These are phyloP conservation scores for Trissoscelio sp. DNA, from an alignment of 2,888 invertebrate genomes.

Conservation along the genomic window DNA sequence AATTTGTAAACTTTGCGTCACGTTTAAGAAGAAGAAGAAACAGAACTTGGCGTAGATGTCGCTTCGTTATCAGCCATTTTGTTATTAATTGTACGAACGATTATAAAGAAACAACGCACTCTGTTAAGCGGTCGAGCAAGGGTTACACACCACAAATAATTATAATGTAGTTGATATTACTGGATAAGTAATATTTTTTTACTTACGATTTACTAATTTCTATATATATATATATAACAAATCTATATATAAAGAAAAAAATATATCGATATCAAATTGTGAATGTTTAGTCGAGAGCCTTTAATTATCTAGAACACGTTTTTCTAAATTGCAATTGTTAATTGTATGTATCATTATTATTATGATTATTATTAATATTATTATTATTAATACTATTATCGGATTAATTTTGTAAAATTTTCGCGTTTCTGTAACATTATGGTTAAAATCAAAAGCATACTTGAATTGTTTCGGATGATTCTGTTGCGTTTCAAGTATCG, in stretches of 20 bases:
- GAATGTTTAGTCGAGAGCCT: not conserved
- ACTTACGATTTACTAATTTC: slow-evolving; percentile 30
- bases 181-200: slow-evolving; percentile 34
- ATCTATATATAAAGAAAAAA: not conserved
- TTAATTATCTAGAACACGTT: not conserved
- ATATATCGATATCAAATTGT: slow-evolving; percentile 1
- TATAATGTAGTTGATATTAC: slow-evolving; percentile 32
- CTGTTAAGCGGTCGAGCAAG: slow-evolving; percentile 21
- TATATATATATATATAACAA: slow-evolving; percentile 2
- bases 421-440: slow-evolving; percentile 3
- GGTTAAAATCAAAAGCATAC: slow-evolving; percentile 6
- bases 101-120: slow-evolving; percentile 15
- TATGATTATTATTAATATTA: slow-evolving; percentile 2
- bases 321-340: no score
- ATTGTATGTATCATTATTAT: no score
- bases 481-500: slow-evolving; percentile 1
- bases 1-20: no score
- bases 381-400: no score
- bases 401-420: not conserved
- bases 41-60: no score
- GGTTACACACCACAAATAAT: slow-evolving; percentile 24
- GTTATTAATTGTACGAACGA: not conserved
- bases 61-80: no score
- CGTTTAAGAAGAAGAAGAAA: no score
- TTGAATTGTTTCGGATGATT: slow-evolving; percentile 16